Conservation (phyloP, 2,797 vertebrate species). For the Spinus olivaceus region DNA sequence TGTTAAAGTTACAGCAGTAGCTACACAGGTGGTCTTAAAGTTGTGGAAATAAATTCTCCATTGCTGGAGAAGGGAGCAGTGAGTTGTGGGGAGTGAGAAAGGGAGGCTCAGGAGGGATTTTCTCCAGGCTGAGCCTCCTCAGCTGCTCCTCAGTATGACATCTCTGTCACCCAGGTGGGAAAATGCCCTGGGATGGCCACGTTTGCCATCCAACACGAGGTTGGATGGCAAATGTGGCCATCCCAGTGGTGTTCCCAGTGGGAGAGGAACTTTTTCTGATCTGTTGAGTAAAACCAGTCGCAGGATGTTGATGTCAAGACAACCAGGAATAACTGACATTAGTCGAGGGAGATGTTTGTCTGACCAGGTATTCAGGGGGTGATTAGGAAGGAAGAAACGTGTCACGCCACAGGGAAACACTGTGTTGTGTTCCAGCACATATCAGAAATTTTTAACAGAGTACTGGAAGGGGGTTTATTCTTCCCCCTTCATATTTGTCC, state of each 20-base stretch:
- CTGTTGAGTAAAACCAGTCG: rapidly evolving
- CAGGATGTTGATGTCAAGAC: background rate
- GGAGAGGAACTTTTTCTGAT: too few species aligned
- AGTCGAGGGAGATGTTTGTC: background rate
- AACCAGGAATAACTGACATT: rapidly evolving
- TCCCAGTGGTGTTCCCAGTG: background rate
- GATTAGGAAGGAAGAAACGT: background rate
- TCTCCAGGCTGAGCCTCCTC: background rate
- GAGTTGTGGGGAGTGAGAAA: background rate
- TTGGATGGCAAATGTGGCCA: rapidly evolving
- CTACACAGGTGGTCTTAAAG: rapidly evolving
- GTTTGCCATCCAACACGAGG: too few species aligned
- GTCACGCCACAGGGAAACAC: background rate
- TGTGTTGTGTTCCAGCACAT: rapidly evolving
- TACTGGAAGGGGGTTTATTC: background rate
- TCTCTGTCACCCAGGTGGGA: background rate
- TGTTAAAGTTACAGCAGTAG: background rate
- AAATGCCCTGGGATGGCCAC: background rate
- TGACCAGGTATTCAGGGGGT: background rate
- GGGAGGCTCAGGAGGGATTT: background rate
- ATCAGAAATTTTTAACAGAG: background rate
- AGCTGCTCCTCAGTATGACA: background rate
- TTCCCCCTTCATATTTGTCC: background rate
- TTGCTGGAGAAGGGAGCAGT: background rate
- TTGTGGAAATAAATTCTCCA: background rate